Evolutionary conservation across 1,140 invertebrate species (phyloP), one percentile per base, ranked within the genome.

Genomic region (Copidosoma floridanum): DNA sequence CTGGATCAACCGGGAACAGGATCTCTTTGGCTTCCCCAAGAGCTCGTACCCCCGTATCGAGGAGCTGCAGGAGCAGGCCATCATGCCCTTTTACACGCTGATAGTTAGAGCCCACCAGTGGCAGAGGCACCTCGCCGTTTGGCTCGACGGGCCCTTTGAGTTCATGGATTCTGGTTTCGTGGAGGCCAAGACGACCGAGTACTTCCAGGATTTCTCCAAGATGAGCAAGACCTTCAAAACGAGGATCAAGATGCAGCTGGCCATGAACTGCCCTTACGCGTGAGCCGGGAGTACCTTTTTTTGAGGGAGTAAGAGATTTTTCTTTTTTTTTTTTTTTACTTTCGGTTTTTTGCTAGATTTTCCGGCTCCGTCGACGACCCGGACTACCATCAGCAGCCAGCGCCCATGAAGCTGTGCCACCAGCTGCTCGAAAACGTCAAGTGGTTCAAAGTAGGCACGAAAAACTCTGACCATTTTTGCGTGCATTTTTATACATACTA

Each of bases 1-100:
- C 4, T 95, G 92, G 92, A 93, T 96, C 38, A 95, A 95, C 78
- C 87, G 88, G 68, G 93, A 96, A 82, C 93, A 97, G 83, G 79
- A 79, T 10, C 83, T 94, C 2, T 93, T 95, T 68, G 92, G 93
- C 72, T 89, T 93, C 70, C 87, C 88, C 2, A 67, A 86, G 40
- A 87, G 88, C 0, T 74, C 79, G 29, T 97, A 90, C 77, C 84
- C 87, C 5, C 87, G 90, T 61, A 82, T 94, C 26, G 86, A 89
- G 63, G 87, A 92, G 64, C 71, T 89, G 23, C 88, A 87, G 73
- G 84, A 84, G 43, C 12, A 26, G 12, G 86, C 84, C 65, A 81
- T 91, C 32, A 78, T 85, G 68, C 87, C 88, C 11, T 90, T 89
- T 73, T 84, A 88, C 35, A 82, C 82, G 54, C 77, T 91, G 3